phyloP scores from a whole-genome alignment of 2,888 invertebrate genomes.

The Cerceris ruficornis region DNA sequence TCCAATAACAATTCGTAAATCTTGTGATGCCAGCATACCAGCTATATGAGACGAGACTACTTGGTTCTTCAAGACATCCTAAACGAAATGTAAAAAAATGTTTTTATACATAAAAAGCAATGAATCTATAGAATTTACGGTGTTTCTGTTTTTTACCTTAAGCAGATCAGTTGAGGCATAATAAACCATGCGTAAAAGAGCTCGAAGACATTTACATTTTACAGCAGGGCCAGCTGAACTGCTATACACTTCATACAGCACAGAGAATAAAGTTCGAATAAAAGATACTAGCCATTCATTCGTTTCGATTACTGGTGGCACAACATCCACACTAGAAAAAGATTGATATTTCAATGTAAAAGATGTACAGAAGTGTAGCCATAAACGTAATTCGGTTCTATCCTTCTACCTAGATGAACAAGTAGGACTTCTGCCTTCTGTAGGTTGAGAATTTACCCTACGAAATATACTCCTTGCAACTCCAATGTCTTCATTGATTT shows the following conservation, averaged over 20 bases:
- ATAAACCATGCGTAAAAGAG: slow-evolving; percentile 97
- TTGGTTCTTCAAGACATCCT: slow-evolving; percentile 86
- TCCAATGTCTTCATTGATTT: slow-evolving; percentile 99
- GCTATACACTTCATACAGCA: slow-evolving; percentile 98
- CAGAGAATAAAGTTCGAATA: slow-evolving; percentile 93
- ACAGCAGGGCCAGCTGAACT: slow-evolving; percentile 99
- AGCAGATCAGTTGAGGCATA: slow-evolving; percentile 95
- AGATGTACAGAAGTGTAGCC: neutral
- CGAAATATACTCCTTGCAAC: slow-evolving; percentile 96
- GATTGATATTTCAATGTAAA: slow-evolving; percentile 10
- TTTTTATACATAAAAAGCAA: neutral
- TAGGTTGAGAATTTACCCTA: slow-evolving; percentile 86
- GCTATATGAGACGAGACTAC: slow-evolving; percentile 98
- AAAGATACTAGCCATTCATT: slow-evolving; percentile 82
- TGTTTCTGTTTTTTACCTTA: slow-evolving; percentile 81
- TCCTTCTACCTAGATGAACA: slow-evolving; percentile 76
- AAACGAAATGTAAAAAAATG: slow-evolving; percentile 21
- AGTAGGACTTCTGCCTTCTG: slow-evolving; percentile 79
- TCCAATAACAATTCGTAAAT: slow-evolving; percentile 97
- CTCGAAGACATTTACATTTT: slow-evolving; percentile 97
- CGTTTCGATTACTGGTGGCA: slow-evolving; percentile 79
- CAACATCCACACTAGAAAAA: slow-evolving; percentile 78
- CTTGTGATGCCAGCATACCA: slow-evolving; percentile 98
- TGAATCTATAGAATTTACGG: neutral
- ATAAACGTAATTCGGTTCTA: neutral